These are phyloP conservation scores for Gymnocypris eckloni DNA, from an alignment of 2,797 vertebrate genomes.

Conservation along the genomic window DNA sequence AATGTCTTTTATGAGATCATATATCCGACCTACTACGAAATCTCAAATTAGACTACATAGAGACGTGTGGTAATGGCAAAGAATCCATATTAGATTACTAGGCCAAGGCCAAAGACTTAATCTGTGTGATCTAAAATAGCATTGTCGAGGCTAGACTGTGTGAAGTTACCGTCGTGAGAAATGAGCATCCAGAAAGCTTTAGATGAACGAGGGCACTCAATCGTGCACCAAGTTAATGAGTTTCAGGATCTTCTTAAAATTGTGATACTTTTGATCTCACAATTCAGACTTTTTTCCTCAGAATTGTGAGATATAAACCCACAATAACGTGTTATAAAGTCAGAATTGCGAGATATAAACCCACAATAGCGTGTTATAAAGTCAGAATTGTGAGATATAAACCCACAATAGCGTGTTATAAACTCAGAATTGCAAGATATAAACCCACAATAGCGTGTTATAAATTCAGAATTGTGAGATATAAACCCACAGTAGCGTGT, in stretches of 20 bases:
- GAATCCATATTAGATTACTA: slow-evolving; percentile 41
- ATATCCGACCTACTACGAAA: slow-evolving; percentile 8
- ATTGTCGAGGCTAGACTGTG: slow-evolving; percentile 32
- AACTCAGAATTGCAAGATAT: too few relatives aligned
- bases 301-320: too few relatives aligned
- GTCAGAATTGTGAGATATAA: too few relatives aligned
- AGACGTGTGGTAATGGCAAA: slow-evolving; percentile 17
- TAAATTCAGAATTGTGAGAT: too few relatives aligned
- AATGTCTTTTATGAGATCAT: neutral
- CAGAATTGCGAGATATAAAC: too few relatives aligned
- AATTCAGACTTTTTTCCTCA: too few relatives aligned
- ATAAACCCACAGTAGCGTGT: too few relatives aligned
- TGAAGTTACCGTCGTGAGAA: neutral
- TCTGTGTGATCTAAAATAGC: slow-evolving; percentile 39
- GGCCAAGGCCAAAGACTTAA: slow-evolving; percentile 39
- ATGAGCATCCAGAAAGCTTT: neutral
- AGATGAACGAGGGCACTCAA: neutral
- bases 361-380: too few relatives aligned
- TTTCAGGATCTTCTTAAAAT: neutral
- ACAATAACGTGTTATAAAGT: too few relatives aligned
- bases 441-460: too few relatives aligned
- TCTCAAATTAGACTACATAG: slow-evolving; percentile 10
- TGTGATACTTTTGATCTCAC: neutral
- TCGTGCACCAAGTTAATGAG: neutral
- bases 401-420: too few relatives aligned